These are phyloP conservation scores for Parasteatoda lunata DNA, from an alignment of 2,888 invertebrate genomes.

Conservation along the genomic window DNA sequence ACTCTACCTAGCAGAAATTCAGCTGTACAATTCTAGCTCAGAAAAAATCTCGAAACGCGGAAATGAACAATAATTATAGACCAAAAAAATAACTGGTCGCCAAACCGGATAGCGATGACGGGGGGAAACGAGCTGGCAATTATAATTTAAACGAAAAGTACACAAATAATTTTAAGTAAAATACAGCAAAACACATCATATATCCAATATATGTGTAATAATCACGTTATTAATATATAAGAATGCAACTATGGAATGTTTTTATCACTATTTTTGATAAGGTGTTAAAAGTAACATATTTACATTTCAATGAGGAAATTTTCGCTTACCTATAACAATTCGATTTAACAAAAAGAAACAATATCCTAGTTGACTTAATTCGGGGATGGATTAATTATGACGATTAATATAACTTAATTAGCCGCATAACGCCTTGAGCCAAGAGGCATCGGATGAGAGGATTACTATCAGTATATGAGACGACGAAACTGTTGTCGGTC, in stretches of 20 bases:
- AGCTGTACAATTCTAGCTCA: not conserved
- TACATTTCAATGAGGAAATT: not conserved
- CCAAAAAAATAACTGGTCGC: not conserved
- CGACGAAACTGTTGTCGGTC: constrained; percentile 59
- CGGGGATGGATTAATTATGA: not conserved
- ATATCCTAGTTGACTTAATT: not conserved
- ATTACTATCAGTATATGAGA: constrained; percentile 55
- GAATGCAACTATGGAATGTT: no score
- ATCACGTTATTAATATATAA: not conserved
- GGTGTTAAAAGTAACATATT: constrained; percentile 27
- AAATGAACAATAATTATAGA: not conserved
- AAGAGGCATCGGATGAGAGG: constrained; percentile 27
- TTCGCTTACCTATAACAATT: not conserved
- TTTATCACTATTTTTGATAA: constrained; percentile 10
- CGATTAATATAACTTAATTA: constrained; percentile 28
- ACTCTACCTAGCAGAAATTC: not conserved
- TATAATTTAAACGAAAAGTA: not conserved
- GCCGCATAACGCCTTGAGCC: constrained; percentile 47
- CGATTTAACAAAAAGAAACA: not conserved
- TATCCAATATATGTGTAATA: not conserved
- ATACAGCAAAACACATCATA: not conserved
- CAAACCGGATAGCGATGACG: not conserved
- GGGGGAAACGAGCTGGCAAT: not conserved
- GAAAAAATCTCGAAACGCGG: not conserved
- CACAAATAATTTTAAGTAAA: not conserved